Evolutionary conservation across 2,797 vertebrate genomes (phyloP), one percentile per base, ranked within the genome.

Genomic region (Synanceia verrucosa): DNA sequence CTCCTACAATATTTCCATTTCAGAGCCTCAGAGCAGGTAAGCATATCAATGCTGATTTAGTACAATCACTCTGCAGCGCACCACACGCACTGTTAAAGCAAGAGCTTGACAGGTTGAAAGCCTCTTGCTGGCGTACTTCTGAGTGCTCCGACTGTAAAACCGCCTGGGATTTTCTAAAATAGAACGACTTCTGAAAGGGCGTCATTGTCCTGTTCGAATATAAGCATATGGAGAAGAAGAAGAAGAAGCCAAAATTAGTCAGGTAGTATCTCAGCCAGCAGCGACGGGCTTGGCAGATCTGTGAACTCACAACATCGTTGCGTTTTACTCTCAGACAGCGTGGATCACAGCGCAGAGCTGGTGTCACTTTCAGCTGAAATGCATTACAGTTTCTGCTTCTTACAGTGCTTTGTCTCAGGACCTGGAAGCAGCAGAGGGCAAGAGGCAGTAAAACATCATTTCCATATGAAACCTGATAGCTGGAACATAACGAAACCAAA

Each of bases 161-260:
- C 86, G 71, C 86, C 70, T 65, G 89, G 86, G 89, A 89, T 81
- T 78, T 86, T 82, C 81, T 69, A 82, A 91, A 92, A 90, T 85
- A 92, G 85, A 88, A 85, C 72, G 1, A 83, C 82, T 79, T 88
- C 77, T 88, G 76, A 92, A 89, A 91, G 84, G 85, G 52, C 81
- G 65, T 82, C 87, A 86, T 91, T 90, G 90, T 90, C 88, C 80
- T 74, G 67, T 66, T 85, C 68, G 65, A 78, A 83, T 48, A 56
- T 56, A 46, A 61, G 68, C 70, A 34, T 68, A 73, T 31, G 74
- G 73, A 16, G 37, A 16, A 41, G 39, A 41, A n/a, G n/a, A n/a
- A n/a, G 37, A 41, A 79, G 51, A 51, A 72, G 85, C 83, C 89
- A 88, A 76, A 88, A 88, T 92, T 86, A 89, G 86, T 85, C 87